Evolutionary conservation across 2,113 vertebrate genomes (phyloP).

Genomic region (Oryzias javanicus): DNA sequence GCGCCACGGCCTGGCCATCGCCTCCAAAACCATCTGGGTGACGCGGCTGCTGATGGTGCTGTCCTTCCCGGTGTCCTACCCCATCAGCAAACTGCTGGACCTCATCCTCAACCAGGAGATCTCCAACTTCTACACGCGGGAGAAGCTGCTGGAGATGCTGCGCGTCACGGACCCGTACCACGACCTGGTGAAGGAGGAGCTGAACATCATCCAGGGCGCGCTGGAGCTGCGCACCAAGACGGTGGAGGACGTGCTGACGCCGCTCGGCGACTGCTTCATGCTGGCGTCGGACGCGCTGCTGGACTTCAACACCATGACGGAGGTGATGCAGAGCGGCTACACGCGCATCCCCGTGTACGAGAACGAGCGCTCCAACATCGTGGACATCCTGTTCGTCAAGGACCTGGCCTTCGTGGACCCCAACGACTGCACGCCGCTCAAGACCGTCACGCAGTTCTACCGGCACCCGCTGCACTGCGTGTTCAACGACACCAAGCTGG

Average conservation of each 20-base stretch:
- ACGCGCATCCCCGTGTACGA: conserved; percentile 92
- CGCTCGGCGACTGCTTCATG: conserved; percentile 95
- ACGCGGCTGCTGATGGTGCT: conserved; percentile 91
- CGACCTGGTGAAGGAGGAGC: conserved; percentile 91
- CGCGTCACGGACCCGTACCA: conserved; percentile 89
- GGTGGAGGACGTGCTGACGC: conserved; percentile 93
- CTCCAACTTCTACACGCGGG: conserved; percentile 91
- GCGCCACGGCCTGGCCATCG: conserved; percentile 91
- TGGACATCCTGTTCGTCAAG: conserved; percentile 95
- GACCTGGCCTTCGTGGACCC: conserved; percentile 96
- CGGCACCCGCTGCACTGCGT: conserved; percentile 92
- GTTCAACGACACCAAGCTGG: conserved; percentile 92
- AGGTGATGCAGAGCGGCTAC: conserved; percentile 94
- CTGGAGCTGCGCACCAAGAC: conserved; percentile 92
- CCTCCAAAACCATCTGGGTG: conserved; percentile 89
- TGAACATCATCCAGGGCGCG: conserved; percentile 95
- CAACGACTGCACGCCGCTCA: conserved; percentile 91
- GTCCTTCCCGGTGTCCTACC: conserved; percentile 92
- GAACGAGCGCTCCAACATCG: conserved; percentile 89
- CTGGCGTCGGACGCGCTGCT: conserved; percentile 85
- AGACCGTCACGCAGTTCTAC: conserved; percentile 96
- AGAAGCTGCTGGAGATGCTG: conserved; percentile 92
- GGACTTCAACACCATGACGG: conserved; percentile 91
- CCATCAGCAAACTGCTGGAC: conserved; percentile 92
- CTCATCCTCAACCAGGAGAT: conserved; percentile 93